phyloP scores from a whole-genome alignment of 2,113 vertebrate species.

The Rhinoderma darwinii region DNA sequence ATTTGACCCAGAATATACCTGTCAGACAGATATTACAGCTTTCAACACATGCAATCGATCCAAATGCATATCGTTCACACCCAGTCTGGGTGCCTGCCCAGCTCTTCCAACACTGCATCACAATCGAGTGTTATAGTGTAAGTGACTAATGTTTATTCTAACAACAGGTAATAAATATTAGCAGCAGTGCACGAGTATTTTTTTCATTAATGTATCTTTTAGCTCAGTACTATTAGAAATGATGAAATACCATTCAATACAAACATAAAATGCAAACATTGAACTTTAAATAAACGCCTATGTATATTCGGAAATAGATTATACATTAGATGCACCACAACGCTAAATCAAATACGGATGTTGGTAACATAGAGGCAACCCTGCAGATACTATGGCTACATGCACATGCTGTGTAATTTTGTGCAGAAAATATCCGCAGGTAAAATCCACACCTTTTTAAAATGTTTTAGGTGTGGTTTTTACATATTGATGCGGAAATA shows the following conservation, averaged over 20 bases:
- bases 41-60: slow-evolving; percentile 2
- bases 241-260: not conserved
- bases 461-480: too few relatives aligned
- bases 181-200: not conserved
- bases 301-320: too few relatives aligned
- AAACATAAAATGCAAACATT: not conserved
- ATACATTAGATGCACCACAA: too few relatives aligned
- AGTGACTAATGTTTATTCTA: not conserved
- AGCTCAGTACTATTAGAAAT: not conserved
- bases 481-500: too few relatives aligned
- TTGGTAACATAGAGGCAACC: too few relatives aligned
- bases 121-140: not conserved
- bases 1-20: not conserved
- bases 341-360: too few relatives aligned
- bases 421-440: too few relatives aligned
- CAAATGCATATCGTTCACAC: slow-evolving; percentile 2
- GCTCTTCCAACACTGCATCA: not conserved
- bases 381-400: too few relatives aligned
- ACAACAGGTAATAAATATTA: not conserved
- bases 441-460: too few relatives aligned
- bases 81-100: not conserved
- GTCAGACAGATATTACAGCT: slow-evolving; percentile 21
- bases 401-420: too few relatives aligned
- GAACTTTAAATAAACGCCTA: not conserved
- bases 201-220: not conserved